These are phyloP conservation scores for Galbula dea DNA, from an alignment of 2,113 vertebrate genomes.

Conservation along the genomic window DNA sequence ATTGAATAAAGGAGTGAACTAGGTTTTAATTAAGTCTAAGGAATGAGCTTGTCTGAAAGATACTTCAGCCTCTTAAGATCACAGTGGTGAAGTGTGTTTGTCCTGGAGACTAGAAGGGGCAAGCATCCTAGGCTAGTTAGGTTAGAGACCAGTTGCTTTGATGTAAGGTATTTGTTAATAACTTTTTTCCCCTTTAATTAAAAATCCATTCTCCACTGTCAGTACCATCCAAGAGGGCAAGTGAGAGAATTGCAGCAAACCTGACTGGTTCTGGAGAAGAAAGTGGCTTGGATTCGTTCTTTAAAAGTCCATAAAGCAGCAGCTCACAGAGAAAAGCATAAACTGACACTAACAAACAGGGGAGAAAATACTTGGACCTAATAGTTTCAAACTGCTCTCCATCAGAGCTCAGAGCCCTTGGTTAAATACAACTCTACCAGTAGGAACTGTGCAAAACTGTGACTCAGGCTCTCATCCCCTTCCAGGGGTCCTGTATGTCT, in stretches of 20 bases:
- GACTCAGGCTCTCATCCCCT: not conserved
- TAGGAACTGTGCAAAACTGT: not conserved
- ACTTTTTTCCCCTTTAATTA: constrained; percentile 54
- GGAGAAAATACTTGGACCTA: not conserved
- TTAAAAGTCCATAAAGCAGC: not conserved
- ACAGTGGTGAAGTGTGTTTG: constrained; percentile 71
- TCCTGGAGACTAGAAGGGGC: constrained; percentile 59
- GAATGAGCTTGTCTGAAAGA: constrained; percentile 79
- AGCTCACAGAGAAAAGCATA: not conserved
- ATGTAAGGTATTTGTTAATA: constrained; percentile 62
- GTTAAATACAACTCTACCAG: not conserved
- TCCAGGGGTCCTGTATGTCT: not conserved
- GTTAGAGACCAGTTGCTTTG: constrained; percentile 60
- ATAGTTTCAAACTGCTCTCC: not conserved
- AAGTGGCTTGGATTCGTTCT: not conserved
- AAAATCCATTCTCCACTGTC: constrained; percentile 54
- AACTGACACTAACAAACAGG: not conserved
- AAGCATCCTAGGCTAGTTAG: constrained; percentile 34
- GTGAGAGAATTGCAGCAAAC: not conserved
- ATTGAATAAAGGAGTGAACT: constrained; percentile 85
- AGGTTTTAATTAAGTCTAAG: constrained; percentile 97
- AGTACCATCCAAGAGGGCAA: not conserved
- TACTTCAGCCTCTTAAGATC: constrained; percentile 73
- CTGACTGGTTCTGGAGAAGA: not conserved
- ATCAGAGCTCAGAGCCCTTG: not conserved